Base-by-base conservation (phyloP, 2,797 vertebrate species). In the Tinamus major region DNA sequence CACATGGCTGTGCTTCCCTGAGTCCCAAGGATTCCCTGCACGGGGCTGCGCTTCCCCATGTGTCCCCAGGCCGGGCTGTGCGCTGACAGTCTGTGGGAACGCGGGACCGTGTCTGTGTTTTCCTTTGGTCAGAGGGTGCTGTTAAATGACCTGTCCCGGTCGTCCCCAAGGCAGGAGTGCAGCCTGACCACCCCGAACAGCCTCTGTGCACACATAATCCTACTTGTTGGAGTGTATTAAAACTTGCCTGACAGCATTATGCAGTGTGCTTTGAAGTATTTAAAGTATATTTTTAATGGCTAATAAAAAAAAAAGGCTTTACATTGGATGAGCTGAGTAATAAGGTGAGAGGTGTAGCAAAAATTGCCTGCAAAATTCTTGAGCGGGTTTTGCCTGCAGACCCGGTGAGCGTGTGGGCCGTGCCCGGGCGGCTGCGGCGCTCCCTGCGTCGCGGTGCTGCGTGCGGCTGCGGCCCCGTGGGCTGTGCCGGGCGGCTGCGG, bases 291-390 rank as follows among this genome's bases (percentile, higher is more conserved):
- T 33, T 64, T 79, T 24, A 21, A 69, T 46, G 29, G 0, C 5
- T 55, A 24, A 13, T 5, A 4, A 51, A 35, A 64, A 37, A 33
- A 15, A 17, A 8, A 0, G 1, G 8, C 24, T 17, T 44, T 23
- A 16, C 14, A 7, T 51, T 19, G 31, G 42, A 79, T 8, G 7
- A 46, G 17, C 23, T 37, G 56, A 31, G 23, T 24, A 33, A 33
- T 33, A 39, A 33, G 17, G 27, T 26, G 29, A n/a, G 42, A 77
- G 59, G 26, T 41, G 2, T 35, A 35, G 39, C 13, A 20, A 68
- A 51, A 68, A 33, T 58, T 20, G 26, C 49, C 20, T 35, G 20
- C 10, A 2, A 7, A 39, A 61, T 21, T 46, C 18, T 41, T 27
- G 13, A 49, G 13, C 65, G 64, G 24, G 3, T 72, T 79, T 26